Evolutionary conservation across 2,113 vertebrate species (phyloP), one percentile per base, ranked within the genome.

Genomic region (Lampris incognitus): DNA sequence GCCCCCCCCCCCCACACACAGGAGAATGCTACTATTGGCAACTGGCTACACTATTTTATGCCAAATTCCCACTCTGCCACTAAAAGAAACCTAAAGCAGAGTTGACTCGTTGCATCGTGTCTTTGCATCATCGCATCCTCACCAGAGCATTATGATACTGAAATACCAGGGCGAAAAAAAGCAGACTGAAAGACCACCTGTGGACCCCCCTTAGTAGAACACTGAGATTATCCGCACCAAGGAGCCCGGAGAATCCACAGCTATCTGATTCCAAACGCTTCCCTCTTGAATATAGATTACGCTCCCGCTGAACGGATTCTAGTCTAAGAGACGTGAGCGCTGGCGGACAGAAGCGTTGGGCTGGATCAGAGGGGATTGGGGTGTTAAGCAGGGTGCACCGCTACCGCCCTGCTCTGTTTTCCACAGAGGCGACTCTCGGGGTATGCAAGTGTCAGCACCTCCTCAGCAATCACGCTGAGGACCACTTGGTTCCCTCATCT

Each of bases 281-380:
- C 36, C 76, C 55, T 71, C 51, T 86, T 74, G 62, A 80, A 41
- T 67, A 64, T 71, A 69, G 71, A 82, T 71, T 78, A 57, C 54
- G 54, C n/a, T 59, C 42, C n/a, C 65, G 36, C 68, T 61, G 62
- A 74, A 62, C 44, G 69, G 48, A 38, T 11, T 50, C 52, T 40
- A 60, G 74, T 85, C 78, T 66, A 55, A 62, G 58, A 66, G 70
- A 49, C 62, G 66, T 7, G 48, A 62, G 60, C n/a, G 38, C 54
- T n/a, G 24, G 68, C 51, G 54, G 40, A n/a, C 0, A 52, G 8
- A 10, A 44, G 11, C 62, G 4, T 0, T 44, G 51, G 40, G n/a
- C 1, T 57, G 48, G 39, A 42, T 1, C 4, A 2, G 7, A 50
- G 59, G 56, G 48, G 51, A 78, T 1, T 2, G n/a, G 55, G 44